Conservation (phyloP, 2,888 invertebrate genomes). For the Aquatica leii region DNA sequence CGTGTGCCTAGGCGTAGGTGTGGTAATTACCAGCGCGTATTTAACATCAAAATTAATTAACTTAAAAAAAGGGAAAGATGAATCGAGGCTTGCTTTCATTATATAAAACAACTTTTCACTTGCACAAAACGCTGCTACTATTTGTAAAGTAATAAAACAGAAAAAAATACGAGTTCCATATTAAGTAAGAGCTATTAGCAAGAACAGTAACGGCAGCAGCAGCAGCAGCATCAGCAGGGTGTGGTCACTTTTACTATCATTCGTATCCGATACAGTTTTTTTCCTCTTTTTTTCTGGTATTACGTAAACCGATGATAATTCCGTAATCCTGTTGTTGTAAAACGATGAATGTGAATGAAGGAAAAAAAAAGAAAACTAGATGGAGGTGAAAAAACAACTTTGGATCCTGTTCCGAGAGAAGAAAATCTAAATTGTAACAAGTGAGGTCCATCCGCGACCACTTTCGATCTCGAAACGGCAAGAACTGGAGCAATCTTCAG, state of each 20-base stretch:
- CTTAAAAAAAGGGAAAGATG: neutral
- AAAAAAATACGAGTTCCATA: constrained; percentile 18
- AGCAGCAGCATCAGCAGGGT: constrained; percentile 35
- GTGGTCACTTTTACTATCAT: constrained; percentile 49
- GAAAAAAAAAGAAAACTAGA: constrained; percentile 46
- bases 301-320: neutral
- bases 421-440: constrained; percentile 56
- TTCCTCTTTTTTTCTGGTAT: constrained; percentile 7
- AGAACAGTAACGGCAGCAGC: constrained; percentile 21
- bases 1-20: no score
- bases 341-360: neutral
- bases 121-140: constrained; percentile 15
- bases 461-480: constrained; percentile 57
- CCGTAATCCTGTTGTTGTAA: constrained; percentile 6
- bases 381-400: constrained; percentile 46
- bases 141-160: constrained; percentile 15
- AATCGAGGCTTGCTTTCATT: constrained; percentile 17
- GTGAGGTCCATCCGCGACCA: constrained; percentile 57
- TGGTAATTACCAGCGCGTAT: no score
- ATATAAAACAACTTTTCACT: constrained; percentile 18
- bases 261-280: constrained; percentile 26
- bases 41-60: constrained; percentile 6
- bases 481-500: constrained; percentile 57
- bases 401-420: constrained; percentile 47
- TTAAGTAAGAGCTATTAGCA: constrained; percentile 23